Evolutionary conservation across 2,888 invertebrate species (phyloP).

Genomic region (Cheilosia soror): DNA sequence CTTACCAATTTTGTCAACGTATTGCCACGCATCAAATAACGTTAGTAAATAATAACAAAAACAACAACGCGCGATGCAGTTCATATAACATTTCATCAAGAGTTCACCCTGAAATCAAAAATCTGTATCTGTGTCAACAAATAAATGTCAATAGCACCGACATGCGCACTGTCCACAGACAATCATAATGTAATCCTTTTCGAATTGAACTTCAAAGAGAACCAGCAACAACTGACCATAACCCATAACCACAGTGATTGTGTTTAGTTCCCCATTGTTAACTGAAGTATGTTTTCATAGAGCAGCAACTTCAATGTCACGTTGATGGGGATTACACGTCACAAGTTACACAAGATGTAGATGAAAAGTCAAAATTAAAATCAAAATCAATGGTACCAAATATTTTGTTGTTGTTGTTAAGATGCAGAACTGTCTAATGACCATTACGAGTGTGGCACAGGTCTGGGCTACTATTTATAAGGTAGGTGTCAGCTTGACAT

Average conservation of each 20-base stretch:
- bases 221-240: constrained; percentile 23
- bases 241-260: constrained; percentile 40
- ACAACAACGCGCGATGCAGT: too few relatives aligned
- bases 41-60: too few relatives aligned
- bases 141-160: background rate
- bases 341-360: constrained; percentile 48
- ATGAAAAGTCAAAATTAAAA: constrained; percentile 19
- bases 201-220: too few relatives aligned
- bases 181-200: constrained; percentile 9
- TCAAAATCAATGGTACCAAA: constrained; percentile 52
- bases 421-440: constrained; percentile 35
- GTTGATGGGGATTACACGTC: constrained; percentile 57
- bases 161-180: background rate
- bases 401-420: constrained; percentile 39
- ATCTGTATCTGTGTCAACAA: background rate
- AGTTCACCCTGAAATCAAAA: background rate
- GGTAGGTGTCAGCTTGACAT: constrained; percentile 21
- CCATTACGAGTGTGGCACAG: constrained; percentile 47
- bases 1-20: too few relatives aligned
- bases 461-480: constrained; percentile 54
- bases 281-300: constrained; percentile 42
- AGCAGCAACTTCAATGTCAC: constrained; percentile 41
- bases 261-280: constrained; percentile 33
- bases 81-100: too few relatives aligned
- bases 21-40: too few relatives aligned